Evolutionary conservation across 2,797 vertebrate species (phyloP).

Genomic region (Trichosurus vulpecula): DNA sequence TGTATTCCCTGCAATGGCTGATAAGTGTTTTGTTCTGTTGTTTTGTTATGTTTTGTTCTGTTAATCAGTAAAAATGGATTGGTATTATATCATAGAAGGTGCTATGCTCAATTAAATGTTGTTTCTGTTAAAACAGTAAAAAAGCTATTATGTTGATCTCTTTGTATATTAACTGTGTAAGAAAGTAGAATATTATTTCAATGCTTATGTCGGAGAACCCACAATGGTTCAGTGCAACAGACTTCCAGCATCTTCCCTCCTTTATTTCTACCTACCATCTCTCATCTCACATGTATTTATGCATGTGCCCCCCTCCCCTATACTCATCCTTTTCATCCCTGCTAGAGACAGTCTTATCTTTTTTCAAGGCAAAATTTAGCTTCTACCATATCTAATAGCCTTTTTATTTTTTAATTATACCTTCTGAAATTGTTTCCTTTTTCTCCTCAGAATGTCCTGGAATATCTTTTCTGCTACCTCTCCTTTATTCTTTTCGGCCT

Average conservation of each 20-base stretch:
- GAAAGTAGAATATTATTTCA: neutral
- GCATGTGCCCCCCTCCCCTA: too few relatives aligned
- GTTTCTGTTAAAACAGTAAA: neutral
- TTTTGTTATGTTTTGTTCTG: neutral
- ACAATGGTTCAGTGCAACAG: neutral
- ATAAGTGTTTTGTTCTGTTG: neutral
- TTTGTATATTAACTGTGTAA: neutral
- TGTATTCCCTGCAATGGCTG: neutral
- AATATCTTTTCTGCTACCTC: neutral
- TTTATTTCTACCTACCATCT: neutral
- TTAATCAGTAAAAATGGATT: neutral
- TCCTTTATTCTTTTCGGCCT: neutral
- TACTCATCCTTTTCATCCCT: neutral
- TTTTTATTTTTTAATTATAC: neutral
- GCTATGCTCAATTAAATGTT: neutral
- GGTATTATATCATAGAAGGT: neutral
- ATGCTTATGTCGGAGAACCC: neutral
- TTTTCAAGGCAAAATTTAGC: neutral
- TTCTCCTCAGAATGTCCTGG: neutral
- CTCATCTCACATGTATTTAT: neutral
- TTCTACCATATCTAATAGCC: neutral
- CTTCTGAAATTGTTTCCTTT: neutral
- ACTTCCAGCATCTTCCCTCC: neutral
- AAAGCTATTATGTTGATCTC: neutral
- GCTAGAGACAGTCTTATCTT: neutral